These are phyloP conservation scores for Callorhinus ursinus DNA, from an alignment of 2,113 vertebrate genomes.

Conservation along the genomic window DNA sequence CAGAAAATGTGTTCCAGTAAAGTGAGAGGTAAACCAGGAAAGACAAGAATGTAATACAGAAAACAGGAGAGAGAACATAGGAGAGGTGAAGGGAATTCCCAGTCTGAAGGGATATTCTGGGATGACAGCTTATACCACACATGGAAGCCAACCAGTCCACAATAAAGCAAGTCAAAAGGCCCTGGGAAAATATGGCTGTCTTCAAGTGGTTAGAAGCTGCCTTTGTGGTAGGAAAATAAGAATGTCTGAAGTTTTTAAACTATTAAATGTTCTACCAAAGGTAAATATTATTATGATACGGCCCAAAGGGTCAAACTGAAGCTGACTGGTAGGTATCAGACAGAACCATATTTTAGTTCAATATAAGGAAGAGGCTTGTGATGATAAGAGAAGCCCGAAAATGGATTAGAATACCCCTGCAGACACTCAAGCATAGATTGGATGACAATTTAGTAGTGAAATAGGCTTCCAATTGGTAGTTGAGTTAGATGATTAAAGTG, in stretches of 20 bases:
- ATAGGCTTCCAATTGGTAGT: not conserved
- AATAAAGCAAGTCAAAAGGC: not conserved
- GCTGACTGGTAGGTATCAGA: not conserved
- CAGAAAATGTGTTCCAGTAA: not conserved
- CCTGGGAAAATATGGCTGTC: not conserved
- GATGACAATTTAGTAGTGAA: not conserved
- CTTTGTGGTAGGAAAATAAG: not conserved
- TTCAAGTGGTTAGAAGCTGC: not conserved
- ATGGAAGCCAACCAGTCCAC: not conserved
- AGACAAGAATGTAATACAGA: not conserved
- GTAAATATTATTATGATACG: not conserved
- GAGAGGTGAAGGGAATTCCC: not conserved
- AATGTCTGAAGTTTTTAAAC: not conserved
- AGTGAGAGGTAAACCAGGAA: not conserved
- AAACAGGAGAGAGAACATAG: not conserved
- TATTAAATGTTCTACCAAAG: not conserved
- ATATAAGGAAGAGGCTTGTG: not conserved
- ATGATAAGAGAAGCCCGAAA: not conserved
- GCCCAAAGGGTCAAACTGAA: not conserved
- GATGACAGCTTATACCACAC: not conserved
- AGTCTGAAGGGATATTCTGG: not conserved
- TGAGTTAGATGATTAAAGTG: not conserved
- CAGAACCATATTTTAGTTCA: not conserved
- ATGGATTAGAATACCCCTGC: not conserved
- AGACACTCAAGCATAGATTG: not conserved